A percentile compares a stretch with the other conserved stretches of the same genome.
Evolutionary conservation across 2,797 vertebrate genomes (phyloP).

Genomic region (Mus caroli): DNA sequence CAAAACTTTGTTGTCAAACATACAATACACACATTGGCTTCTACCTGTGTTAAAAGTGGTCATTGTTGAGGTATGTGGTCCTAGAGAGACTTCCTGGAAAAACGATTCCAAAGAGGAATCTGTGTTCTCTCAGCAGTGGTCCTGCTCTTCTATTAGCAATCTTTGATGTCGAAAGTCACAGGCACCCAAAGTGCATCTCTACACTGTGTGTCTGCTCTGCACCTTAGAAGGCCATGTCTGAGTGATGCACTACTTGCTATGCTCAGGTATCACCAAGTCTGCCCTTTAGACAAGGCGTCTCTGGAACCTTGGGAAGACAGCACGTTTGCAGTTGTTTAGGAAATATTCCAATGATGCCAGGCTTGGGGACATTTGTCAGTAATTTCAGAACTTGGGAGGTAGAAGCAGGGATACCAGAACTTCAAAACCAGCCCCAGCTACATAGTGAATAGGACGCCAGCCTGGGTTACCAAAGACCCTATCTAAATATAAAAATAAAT

Average conservation of each 20-base stretch:
- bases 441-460: background rate
- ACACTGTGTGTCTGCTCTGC: background rate
- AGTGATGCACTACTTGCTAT: background rate
- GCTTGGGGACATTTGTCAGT: background rate
- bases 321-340: background rate
- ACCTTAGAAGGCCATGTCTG: background rate
- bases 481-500: background rate
- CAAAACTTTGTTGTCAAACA: background rate
- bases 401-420: background rate
- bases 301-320: conserved; percentile 18
- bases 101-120: background rate
- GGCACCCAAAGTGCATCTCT: background rate
- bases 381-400: background rate
- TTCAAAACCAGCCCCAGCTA: background rate
- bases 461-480: background rate
- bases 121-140: background rate
- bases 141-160: background rate
- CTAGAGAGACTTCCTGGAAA: background rate
- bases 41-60: background rate
- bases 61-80: background rate
- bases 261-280: background rate
- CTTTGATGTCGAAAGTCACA: background rate
- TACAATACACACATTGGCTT: background rate
- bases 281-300: background rate
- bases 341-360: too few species aligned